These are phyloP conservation scores for Microcebus jonahi DNA, from an alignment of 2,113 vertebrate genomes.

Conservation along the genomic window DNA sequence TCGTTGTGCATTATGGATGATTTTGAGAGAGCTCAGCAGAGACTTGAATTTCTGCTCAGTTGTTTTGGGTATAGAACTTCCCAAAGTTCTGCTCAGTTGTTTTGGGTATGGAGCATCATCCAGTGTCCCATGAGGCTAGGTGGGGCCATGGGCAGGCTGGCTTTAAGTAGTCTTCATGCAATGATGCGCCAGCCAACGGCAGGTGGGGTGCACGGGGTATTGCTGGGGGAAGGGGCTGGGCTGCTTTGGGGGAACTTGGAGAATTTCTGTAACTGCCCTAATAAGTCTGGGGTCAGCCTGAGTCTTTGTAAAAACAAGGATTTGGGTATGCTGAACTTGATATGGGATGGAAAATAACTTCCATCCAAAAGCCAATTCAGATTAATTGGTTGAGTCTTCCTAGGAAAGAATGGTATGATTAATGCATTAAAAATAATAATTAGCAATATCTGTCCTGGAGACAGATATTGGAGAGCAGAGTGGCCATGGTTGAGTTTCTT, in stretches of 20 bases:
- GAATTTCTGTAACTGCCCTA: not conserved
- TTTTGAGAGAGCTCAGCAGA: not conserved
- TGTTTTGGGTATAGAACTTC: not conserved
- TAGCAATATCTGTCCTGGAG: not conserved
- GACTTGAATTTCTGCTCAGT: not conserved
- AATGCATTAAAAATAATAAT: not conserved
- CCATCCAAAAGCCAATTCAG: not conserved
- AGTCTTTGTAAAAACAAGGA: not conserved
- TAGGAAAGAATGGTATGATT: not conserved
- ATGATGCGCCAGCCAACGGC: rapidly evolving
- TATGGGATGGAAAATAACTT: not conserved
- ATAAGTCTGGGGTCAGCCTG: not conserved
- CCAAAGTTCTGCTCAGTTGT: not conserved
- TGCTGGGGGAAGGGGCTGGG: not conserved
- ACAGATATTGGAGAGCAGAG: not conserved
- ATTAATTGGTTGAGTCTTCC: not conserved
- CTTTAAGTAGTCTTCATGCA: rapidly evolving
- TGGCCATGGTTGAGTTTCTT: not conserved
- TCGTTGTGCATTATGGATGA: not conserved
- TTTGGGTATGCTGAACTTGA: not conserved
- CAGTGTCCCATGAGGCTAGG: not conserved
- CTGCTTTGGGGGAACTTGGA: not conserved
- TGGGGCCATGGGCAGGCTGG: rapidly evolving
- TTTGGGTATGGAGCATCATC: not conserved
- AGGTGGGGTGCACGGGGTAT: not conserved